Conservation (phyloP, 1,140 invertebrate genomes). For the Epicauta chinensis region DNA sequence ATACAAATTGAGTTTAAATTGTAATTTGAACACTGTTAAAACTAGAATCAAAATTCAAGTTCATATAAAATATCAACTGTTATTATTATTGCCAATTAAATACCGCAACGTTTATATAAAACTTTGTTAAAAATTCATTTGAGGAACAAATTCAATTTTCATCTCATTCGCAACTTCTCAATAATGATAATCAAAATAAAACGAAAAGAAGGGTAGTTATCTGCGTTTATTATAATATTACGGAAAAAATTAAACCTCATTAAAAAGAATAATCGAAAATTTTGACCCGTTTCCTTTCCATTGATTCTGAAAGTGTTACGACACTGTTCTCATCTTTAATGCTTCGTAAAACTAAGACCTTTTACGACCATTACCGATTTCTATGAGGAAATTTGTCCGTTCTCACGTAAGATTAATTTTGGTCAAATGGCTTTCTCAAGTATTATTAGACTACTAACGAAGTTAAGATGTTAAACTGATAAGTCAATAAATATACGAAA, state of each 20-base stretch:
- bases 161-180: no score
- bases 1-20: constrained; percentile 9
- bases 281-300: no score
- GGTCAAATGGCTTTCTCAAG: constrained; percentile 18
- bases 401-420: constrained; percentile 24
- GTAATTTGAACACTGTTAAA: constrained; percentile 9
- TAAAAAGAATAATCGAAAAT: no score
- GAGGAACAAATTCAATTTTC: no score
- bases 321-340: constrained; percentile 24
- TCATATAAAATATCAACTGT: no score
- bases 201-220: no score
- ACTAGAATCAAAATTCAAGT: background rate
- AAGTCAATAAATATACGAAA: constrained; percentile 10
- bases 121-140: no score
- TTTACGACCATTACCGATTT: constrained; percentile 23
- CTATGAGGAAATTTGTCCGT: constrained; percentile 22
- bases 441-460: constrained; percentile 17
- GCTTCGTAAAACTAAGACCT: constrained; percentile 19
- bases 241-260: no score
- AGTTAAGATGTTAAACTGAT: constrained; percentile 18
- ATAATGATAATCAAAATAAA: no score
- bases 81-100: no score
- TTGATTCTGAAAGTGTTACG: constrained; percentile 19
- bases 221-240: no score
- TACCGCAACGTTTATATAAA: no score